Conservation (phyloP, 2,113 vertebrate genomes). For the Stercorarius parasiticus region DNA sequence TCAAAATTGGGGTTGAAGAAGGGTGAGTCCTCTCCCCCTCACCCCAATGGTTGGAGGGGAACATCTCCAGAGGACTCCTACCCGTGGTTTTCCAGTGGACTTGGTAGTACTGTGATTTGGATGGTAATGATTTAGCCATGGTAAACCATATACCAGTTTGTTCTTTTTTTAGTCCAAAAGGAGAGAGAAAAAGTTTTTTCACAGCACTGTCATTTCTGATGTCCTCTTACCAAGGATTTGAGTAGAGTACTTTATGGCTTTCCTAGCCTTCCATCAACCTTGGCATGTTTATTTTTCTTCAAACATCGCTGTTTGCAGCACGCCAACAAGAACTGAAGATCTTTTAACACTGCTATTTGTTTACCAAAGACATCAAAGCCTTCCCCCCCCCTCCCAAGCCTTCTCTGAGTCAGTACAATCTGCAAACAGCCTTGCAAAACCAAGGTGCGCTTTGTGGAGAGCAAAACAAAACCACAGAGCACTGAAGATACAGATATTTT, state of each 20-base stretch:
- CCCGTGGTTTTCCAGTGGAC: neutral
- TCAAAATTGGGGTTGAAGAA: neutral
- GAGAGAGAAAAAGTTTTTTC: neutral
- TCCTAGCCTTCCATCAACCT: slow-evolving; percentile 43
- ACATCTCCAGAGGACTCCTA: neutral
- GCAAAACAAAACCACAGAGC: neutral
- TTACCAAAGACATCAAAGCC: slow-evolving; percentile 55
- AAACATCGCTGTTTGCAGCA: slow-evolving; percentile 35
- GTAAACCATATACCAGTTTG: neutral
- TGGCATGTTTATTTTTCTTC: slow-evolving; percentile 43
- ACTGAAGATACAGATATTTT: neutral
- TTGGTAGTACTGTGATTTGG: neutral
- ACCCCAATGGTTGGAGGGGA: neutral
- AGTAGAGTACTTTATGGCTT: neutral
- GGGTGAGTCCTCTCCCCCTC: neutral
- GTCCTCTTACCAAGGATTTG: neutral
- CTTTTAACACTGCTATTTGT: slow-evolving; percentile 42
- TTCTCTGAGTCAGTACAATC: neutral
- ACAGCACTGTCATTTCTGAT: neutral
- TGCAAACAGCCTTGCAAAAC: neutral
- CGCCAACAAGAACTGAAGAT: slow-evolving; percentile 9
- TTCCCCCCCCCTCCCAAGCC: neutral
- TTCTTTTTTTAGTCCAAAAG: neutral
- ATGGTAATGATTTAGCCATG: neutral
- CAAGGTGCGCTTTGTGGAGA: neutral